Evolutionary conservation across 64 coral and sea anemone genomes (phyloP).

Genomic region (Pocillopora verrucosa): DNA sequence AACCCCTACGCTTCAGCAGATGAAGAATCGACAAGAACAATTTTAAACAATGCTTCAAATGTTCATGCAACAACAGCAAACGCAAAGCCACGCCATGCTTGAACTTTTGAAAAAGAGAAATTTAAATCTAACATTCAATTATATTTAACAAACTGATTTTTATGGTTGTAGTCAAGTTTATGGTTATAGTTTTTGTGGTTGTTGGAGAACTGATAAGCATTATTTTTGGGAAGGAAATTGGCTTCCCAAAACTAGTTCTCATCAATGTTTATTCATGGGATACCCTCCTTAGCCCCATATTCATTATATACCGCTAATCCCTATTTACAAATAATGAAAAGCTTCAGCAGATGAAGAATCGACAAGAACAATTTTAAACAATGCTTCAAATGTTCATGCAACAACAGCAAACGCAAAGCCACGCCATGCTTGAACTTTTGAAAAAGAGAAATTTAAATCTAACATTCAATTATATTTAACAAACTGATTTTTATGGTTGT

Average conservation of each 20-base stretch:
- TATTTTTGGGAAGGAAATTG: too few relatives aligned
- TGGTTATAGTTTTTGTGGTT: conserved; percentile 2
- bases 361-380: conserved; percentile 34
- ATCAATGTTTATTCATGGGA: too few relatives aligned
- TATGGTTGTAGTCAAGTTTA: conserved; percentile 23
- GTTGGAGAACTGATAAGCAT: too few relatives aligned
- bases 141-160: too few relatives aligned
- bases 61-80: conserved; percentile 47
- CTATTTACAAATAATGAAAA: conserved; percentile 48
- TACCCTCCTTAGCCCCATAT: conserved; percentile 28
- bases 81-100: conserved; percentile 32
- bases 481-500: conserved; percentile 48
- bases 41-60: conserved; percentile 53
- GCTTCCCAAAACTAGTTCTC: too few relatives aligned
- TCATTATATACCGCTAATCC: conserved; percentile 10
- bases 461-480: too few relatives aligned
- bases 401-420: conserved; percentile 25
- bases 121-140: too few relatives aligned
- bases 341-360: conserved; percentile 29
- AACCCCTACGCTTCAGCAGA: conserved; percentile 41
- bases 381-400: conserved; percentile 57
- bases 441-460: conserved; percentile 28
- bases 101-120: conserved; percentile 58
- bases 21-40: conserved; percentile 15
- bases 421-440: conserved; percentile 51